Evolutionary conservation across 1,140 invertebrate species (phyloP).

Genomic region (Drosophila teissieri): DNA sequence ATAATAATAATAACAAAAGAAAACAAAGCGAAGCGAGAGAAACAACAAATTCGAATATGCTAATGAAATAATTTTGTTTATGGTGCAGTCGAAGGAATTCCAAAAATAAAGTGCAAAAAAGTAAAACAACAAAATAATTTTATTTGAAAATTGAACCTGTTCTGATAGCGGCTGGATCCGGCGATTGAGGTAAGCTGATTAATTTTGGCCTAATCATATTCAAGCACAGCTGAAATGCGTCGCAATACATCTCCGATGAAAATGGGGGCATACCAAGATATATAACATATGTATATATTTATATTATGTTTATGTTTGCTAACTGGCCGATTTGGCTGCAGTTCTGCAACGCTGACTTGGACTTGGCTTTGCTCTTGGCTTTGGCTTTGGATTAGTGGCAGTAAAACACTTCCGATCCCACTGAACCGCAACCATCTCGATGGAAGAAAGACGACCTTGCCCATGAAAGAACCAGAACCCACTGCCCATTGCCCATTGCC

Average conservation of each 20-base stretch:
- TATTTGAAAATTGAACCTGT: slow-evolving; percentile 44
- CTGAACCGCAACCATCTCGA: slow-evolving; percentile 76
- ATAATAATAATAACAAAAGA: slow-evolving; percentile 7
- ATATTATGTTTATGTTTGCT: neutral
- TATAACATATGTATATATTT: too few relatives aligned
- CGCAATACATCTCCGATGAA: slow-evolving; percentile 27
- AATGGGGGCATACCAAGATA: neutral
- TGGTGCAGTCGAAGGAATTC: slow-evolving; percentile 30
- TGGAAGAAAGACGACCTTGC: slow-evolving; percentile 49
- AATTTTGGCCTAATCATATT: slow-evolving; percentile 53
- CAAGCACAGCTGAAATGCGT: neutral
- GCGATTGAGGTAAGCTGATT: slow-evolving; percentile 74
- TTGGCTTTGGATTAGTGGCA: slow-evolving; percentile 3
- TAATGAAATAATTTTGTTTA: slow-evolving; percentile 42
- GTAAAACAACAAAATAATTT: slow-evolving; percentile 4
- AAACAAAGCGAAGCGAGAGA: slow-evolving; percentile 2
- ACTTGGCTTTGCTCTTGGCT: slow-evolving; percentile 32
- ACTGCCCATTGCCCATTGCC: slow-evolving; percentile 11
- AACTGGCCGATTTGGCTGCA: slow-evolving; percentile 13
- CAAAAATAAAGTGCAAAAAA: slow-evolving; percentile 11
- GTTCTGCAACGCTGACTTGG: slow-evolving; percentile 36
- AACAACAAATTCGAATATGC: slow-evolving; percentile 32
- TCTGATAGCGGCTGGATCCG: slow-evolving; percentile 16
- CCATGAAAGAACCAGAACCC: slow-evolving; percentile 38
- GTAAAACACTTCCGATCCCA: slow-evolving; percentile 54